These are phyloP conservation scores for Calliphora vicina DNA, from an alignment of 1,140 invertebrate genomes.

Conservation along the genomic window DNA sequence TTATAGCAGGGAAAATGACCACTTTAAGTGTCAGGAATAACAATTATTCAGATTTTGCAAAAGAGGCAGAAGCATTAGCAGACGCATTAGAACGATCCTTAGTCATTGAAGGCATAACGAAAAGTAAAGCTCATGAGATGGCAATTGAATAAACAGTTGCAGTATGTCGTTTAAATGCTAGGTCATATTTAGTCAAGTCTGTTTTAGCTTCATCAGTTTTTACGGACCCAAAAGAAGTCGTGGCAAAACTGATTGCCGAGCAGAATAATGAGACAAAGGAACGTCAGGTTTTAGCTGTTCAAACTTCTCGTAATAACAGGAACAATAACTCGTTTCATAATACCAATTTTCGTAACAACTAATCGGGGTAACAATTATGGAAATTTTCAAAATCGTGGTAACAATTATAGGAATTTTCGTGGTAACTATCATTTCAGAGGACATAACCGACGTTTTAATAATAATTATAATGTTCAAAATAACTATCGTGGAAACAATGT, in stretches of 20 bases:
- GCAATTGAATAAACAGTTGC: neutral
- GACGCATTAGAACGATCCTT: slow-evolving; percentile 19
- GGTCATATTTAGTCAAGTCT: neutral
- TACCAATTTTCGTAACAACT: neutral
- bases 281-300: neutral
- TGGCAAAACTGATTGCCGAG: neutral
- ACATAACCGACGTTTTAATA: neutral
- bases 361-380: neutral
- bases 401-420: neutral
- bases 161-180: neutral
- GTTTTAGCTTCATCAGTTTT: neutral
- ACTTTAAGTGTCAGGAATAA: no score
- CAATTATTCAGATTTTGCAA: neutral
- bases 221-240: slow-evolving; percentile 3
- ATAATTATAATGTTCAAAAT: neutral
- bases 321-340: neutral
- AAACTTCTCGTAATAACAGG: neutral
- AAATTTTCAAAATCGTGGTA: neutral
- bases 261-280: neutral
- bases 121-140: slow-evolving; percentile 4
- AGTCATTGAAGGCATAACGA: slow-evolving; percentile 18
- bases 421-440: neutral
- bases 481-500: neutral
- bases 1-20: no score
- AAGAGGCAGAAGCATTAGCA: slow-evolving; percentile 1